Percentiles rank a stretch among this genome's conserved stretches.
These are phyloP conservation scores for Otolemur garnettii DNA, from an alignment of 2,113 vertebrate species.

Conservation along the genomic window DNA sequence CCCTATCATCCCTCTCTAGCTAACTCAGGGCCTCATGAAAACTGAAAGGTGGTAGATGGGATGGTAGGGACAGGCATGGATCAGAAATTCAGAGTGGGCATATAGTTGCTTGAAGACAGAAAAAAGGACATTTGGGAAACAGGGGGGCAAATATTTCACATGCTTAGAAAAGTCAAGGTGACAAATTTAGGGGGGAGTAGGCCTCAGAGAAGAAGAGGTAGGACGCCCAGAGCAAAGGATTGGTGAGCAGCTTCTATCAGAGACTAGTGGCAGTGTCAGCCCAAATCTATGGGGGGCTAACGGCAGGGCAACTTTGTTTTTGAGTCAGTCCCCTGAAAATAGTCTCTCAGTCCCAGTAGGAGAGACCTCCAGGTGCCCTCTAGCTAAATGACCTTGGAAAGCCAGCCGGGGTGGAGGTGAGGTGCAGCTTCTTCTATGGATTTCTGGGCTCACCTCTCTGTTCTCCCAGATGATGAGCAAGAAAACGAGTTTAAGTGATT, in stretches of 20 bases:
- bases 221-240: neutral
- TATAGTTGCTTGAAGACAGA: neutral
- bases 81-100: neutral
- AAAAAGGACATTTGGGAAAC: neutral
- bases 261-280: neutral
- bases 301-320: neutral
- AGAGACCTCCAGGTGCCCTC: neutral
- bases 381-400: neutral
- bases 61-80: neutral
- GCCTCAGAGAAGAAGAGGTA: neutral
- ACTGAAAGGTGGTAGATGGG: neutral
- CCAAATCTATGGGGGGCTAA: neutral
- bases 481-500: neutral
- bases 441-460: neutral
- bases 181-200: neutral
- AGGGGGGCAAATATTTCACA: neutral
- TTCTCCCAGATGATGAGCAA: neutral
- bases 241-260: neutral
- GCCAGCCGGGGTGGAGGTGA: neutral
- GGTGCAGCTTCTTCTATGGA: neutral
- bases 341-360: neutral
- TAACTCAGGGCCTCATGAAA: neutral
- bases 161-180: neutral
- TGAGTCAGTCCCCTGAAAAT: neutral
- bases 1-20: neutral